Conservation (phyloP, 2,888 invertebrate genomes). For the Spodoptera picta region DNA sequence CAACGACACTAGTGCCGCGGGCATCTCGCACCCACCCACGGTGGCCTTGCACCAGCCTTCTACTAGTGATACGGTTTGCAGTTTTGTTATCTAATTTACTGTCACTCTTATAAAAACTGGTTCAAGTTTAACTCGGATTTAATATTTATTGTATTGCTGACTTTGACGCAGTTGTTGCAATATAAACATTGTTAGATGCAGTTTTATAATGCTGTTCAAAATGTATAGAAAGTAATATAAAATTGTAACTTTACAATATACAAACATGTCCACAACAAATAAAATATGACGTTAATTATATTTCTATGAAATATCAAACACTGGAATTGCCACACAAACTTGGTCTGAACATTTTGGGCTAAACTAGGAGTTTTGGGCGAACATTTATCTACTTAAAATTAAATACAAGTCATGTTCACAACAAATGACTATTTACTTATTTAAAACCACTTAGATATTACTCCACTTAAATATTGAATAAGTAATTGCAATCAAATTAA, state of each 20-base stretch:
- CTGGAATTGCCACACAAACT: conserved; percentile 16
- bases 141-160: conserved; percentile 32
- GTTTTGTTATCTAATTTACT: conserved; percentile 45
- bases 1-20: conserved; percentile 7
- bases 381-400: background rate
- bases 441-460: too few relatives aligned
- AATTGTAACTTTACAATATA: conserved; percentile 10
- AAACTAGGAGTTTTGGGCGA: conserved; percentile 20
- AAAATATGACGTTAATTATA: conserved; percentile 22
- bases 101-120: conserved; percentile 27
- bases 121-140: conserved; percentile 37
- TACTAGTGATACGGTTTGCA: conserved; percentile 50
- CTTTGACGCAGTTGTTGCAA: conserved; percentile 21
- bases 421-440: too few relatives aligned
- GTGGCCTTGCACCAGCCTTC: conserved; percentile 48
- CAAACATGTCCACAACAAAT: conserved; percentile 9
- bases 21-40: conserved; percentile 6
- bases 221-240: background rate
- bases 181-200: conserved; percentile 1
- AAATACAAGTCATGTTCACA: background rate
- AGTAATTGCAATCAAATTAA: too few relatives aligned
- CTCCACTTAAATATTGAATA: too few relatives aligned
- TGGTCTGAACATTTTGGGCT: conserved; percentile 14
- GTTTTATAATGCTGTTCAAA: conserved; percentile 6
- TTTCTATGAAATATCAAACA: conserved; percentile 11